These are phyloP conservation scores for Andrena camellia DNA, from an alignment of 2,888 invertebrate species.

Conservation along the genomic window DNA sequence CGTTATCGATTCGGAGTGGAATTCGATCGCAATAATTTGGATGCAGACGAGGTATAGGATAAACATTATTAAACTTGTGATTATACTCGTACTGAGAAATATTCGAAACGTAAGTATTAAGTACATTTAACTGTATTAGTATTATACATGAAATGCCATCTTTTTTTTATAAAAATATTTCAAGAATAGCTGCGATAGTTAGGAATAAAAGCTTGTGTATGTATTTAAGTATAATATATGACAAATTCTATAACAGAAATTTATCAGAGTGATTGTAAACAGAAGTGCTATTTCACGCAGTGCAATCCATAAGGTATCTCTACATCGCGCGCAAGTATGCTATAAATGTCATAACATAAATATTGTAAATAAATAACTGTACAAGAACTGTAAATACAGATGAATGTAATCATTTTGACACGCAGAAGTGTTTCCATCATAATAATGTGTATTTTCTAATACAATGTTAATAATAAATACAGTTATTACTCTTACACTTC, in stretches of 20 bases:
- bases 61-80: slow-evolving; percentile 4
- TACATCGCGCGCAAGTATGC: slow-evolving; percentile 27
- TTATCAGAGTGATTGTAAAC: slow-evolving; percentile 1
- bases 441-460: slow-evolving; percentile 64
- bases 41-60: no score
- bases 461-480: slow-evolving; percentile 73
- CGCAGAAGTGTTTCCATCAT: slow-evolving; percentile 59
- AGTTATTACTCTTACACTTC: slow-evolving; percentile 70
- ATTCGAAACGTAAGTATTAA: slow-evolving; percentile 28
- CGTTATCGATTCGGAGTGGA: no score
- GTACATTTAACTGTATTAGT: slow-evolving; percentile 22
- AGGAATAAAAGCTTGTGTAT: not conserved
- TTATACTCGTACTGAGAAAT: not conserved
- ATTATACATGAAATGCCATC: slow-evolving; percentile 21
- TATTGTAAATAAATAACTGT: slow-evolving; percentile 70
- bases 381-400: slow-evolving; percentile 56
- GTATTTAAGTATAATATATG: not conserved
- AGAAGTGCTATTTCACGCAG: not conserved
- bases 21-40: no score
- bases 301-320: slow-evolving; percentile 18
- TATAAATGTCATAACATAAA: slow-evolving; percentile 44
- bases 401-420: slow-evolving; percentile 56
- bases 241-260: slow-evolving; percentile 13
- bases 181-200: not conserved
- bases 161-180: slow-evolving; percentile 2